Evolutionary conservation across 2,113 vertebrate genomes (phyloP).

Genomic region (Felis chaus): DNA sequence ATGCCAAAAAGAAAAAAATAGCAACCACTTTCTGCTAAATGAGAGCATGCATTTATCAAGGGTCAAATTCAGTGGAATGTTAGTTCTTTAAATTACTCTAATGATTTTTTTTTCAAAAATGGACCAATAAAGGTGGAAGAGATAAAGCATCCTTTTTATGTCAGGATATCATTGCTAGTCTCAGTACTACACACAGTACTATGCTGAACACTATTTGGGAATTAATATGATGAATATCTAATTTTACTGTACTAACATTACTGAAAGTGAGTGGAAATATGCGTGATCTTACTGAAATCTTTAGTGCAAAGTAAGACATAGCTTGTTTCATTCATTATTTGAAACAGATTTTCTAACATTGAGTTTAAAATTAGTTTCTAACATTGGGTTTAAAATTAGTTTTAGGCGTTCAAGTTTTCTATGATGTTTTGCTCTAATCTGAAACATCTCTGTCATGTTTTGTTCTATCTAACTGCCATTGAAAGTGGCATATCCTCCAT

Average conservation of each 20-base stretch:
- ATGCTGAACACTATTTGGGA: not conserved
- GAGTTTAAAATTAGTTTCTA: not conserved
- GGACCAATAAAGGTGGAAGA: not conserved
- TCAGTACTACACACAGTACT: not conserved
- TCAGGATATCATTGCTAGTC: not conserved
- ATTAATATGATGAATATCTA: not conserved
- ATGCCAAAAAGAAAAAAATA: not conserved
- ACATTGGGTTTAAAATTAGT: constrained; percentile 32
- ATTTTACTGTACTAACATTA: not conserved
- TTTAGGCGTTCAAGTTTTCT: constrained; percentile 48
- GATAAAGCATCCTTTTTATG: not conserved
- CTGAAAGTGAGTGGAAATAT: not conserved
- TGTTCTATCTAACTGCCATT: constrained; percentile 37
- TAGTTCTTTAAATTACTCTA: not conserved
- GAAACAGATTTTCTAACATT: constrained; percentile 22
- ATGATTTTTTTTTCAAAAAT: constrained; percentile 6
- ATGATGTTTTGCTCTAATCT: not conserved
- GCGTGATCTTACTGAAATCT: not conserved
- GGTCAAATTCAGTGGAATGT: not conserved
- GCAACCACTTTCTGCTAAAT: not conserved
- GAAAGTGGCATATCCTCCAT: constrained; percentile 16
- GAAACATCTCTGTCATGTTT: not conserved
- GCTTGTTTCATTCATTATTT: constrained; percentile 46
- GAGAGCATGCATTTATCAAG: not conserved
- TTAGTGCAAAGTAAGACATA: not conserved